These are phyloP conservation scores for Petrosia ficiformis DNA, from an alignment of 37 sponge, comb jelly and placozoan species.

Conservation along the genomic window DNA sequence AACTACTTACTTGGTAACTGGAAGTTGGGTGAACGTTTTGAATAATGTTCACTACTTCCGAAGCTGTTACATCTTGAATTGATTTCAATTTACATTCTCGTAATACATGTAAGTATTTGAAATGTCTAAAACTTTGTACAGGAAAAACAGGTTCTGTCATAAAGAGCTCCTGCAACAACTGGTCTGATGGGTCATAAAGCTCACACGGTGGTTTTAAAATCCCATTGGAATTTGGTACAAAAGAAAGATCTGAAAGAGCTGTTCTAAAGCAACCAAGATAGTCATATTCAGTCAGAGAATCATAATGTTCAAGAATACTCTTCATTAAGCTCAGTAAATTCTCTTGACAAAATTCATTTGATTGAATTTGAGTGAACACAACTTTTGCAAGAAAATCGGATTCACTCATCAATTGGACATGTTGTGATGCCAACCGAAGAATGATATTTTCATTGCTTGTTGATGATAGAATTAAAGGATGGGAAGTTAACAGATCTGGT, in stretches of 20 bases:
- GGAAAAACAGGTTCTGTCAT: constrained; percentile 55
- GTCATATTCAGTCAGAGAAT: no score
- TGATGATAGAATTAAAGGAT: not conserved
- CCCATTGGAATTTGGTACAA: no score
- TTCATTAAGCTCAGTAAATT: no score
- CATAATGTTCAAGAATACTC: no score
- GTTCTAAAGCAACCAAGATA: no score
- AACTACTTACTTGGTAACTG: no score
- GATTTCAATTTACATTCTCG: not conserved
- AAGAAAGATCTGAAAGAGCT: no score
- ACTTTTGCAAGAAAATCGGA: no score
- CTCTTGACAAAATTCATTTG: no score
- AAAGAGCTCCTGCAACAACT: constrained; percentile 3
- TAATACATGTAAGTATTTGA: constrained; percentile 7
- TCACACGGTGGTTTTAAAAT: not conserved
- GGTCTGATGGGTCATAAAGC: constrained; percentile 10
- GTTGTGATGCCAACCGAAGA: not conserved
- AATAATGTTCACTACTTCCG: constrained; percentile 29
- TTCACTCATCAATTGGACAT: no score
- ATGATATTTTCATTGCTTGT: not conserved
- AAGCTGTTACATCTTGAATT: constrained; percentile 10
- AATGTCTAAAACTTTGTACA: constrained; percentile 1
- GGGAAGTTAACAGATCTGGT: not conserved
- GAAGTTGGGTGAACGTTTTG: not conserved
- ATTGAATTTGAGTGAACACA: no score